phyloP scores from a whole-genome alignment of 1,140 invertebrate genomes.

The Diprion similis region DNA sequence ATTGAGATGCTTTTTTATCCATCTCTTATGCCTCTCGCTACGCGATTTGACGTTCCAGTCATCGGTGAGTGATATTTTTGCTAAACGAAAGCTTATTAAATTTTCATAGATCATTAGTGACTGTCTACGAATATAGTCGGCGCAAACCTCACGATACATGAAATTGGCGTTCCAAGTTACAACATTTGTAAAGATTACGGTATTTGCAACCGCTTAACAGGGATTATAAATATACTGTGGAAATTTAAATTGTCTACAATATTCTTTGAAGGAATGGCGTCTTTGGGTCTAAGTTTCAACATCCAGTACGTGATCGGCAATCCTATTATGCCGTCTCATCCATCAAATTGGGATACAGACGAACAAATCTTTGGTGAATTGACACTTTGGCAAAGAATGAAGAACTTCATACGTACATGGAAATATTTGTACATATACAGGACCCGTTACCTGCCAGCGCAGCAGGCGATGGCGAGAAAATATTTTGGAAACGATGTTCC shows the following conservation, averaged over 20 bases:
- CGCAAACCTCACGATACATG: no score
- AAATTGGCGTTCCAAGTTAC: not conserved
- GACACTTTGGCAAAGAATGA: not conserved
- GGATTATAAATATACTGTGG: no score
- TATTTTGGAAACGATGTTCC: constrained; percentile 46
- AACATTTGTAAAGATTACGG: not conserved
- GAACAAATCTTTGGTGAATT: not conserved
- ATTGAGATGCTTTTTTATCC: constrained; percentile 28
- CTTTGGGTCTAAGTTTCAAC: not conserved
- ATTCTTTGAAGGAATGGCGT: not conserved
- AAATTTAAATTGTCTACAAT: not conserved
- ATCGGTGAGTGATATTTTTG: constrained; percentile 34
- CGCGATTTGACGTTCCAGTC: constrained; percentile 36
- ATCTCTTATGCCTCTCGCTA: constrained; percentile 22
- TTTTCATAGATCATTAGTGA: no score
- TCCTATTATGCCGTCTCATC: not conserved
- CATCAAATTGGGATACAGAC: not conserved
- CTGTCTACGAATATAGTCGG: no score
- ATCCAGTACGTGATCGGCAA: not conserved
- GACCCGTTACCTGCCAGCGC: not conserved
- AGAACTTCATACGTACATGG: not conserved
- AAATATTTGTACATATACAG: not conserved
- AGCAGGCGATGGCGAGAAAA: constrained; percentile 41
- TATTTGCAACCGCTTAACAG: no score
- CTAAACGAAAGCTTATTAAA: not conserved